Percentiles rank a stretch among this genome's conserved stretches.
These are phyloP conservation scores for Lota lota DNA, from an alignment of 2,113 vertebrate species.

Conservation along the genomic window DNA sequence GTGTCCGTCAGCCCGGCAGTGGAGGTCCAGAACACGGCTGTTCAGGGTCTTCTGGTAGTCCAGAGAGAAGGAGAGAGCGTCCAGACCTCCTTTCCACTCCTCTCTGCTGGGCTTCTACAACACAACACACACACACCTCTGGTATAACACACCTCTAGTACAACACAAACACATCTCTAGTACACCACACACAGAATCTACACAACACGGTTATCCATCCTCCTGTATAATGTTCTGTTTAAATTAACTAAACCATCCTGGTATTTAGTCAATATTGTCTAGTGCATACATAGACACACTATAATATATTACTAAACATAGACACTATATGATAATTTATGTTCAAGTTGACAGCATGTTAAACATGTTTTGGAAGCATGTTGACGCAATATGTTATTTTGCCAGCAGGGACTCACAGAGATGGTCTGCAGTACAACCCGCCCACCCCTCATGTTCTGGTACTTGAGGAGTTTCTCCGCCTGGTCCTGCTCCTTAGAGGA, in stretches of 20 bases:
- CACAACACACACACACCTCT: background rate
- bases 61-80: constrained; percentile 69
- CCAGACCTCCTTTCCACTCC: constrained; percentile 69
- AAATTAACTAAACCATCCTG: no score
- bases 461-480: constrained; percentile 67
- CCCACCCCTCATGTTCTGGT: constrained; percentile 74
- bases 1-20: constrained; percentile 47
- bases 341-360: no score
- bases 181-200: no score
- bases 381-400: no score
- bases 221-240: no score
- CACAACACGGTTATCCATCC: no score
- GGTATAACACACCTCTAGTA: background rate
- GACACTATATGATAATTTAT: no score
- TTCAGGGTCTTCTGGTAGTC: constrained; percentile 73
- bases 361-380: no score
- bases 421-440: constrained; percentile 69
- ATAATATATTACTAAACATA: no score
- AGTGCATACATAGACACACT: no score
- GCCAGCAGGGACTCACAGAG: constrained; percentile 38
- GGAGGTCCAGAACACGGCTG: constrained; percentile 57
- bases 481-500: constrained; percentile 69
- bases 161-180: no score
- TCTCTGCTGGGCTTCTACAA: constrained; percentile 67
- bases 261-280: no score